These are phyloP conservation scores for Rhineura floridana DNA, from an alignment of 2,113 vertebrate species.

Conservation along the genomic window DNA sequence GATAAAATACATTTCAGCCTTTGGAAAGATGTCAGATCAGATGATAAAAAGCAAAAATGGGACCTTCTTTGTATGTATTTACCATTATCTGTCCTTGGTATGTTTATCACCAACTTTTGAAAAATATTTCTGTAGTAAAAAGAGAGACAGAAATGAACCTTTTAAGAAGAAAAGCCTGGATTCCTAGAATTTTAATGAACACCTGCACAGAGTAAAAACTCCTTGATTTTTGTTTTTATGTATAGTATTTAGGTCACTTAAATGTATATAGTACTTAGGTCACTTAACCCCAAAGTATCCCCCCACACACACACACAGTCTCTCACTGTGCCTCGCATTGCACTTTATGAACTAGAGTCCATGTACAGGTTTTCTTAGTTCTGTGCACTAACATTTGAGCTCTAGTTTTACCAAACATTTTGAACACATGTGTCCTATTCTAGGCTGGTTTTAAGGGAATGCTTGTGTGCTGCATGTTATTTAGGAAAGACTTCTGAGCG, in stretches of 20 bases:
- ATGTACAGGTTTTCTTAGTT: rapidly evolving
- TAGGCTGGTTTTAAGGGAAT: slow-evolving; percentile 30
- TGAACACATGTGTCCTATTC: slow-evolving; percentile 42
- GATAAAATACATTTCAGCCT: no score
- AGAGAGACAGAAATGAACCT: not conserved
- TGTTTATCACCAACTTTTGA: not conserved
- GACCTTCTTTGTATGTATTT: no score
- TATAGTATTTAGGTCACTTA: no score
- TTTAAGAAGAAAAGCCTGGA: not conserved
- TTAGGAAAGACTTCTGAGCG: slow-evolving; percentile 30
- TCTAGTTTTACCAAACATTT: rapidly evolving
- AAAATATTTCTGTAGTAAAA: not conserved
- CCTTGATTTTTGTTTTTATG: not conserved
- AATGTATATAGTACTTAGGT: not conserved
- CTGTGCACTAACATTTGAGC: rapidly evolving
- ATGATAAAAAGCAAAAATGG: no score
- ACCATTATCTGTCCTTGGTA: not conserved
- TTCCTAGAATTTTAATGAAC: not conserved
- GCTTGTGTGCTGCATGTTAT: slow-evolving; percentile 19
- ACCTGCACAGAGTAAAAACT: not conserved
- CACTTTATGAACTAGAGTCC: not conserved
- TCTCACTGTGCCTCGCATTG: not conserved
- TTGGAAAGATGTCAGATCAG: no score
- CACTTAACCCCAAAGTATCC: no score
- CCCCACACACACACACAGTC: not conserved